Evolutionary conservation across 1,140 invertebrate genomes (phyloP).

Genomic region (Adoxophyes honmai): DNA sequence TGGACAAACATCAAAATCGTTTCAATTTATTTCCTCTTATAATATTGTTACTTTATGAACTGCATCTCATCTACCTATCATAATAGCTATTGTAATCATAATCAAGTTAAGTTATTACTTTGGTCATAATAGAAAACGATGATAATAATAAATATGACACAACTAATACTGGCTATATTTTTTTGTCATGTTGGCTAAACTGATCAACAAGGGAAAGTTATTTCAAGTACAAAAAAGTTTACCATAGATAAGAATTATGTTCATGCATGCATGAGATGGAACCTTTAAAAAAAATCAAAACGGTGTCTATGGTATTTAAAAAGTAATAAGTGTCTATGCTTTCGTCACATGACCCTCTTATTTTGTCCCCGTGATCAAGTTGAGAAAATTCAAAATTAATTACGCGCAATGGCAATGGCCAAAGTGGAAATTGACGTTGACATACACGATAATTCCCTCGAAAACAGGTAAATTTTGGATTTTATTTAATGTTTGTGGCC

Average conservation of each 20-base stretch:
- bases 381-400: slow-evolving; percentile 76
- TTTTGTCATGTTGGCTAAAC: not conserved
- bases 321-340: slow-evolving; percentile 39
- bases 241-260: too few species aligned
- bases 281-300: too few species aligned
- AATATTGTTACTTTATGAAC: too few species aligned
- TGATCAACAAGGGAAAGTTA: not conserved
- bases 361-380: slow-evolving; percentile 77
- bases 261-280: too few species aligned
- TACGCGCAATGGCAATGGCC: slow-evolving; percentile 69
- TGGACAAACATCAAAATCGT: too few species aligned
- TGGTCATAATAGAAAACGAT: too few species aligned
- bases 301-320: slow-evolving; percentile 7
- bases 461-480: slow-evolving; percentile 62
- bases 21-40: too few species aligned
- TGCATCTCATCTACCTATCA: too few species aligned
- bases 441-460: slow-evolving; percentile 68
- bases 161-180: not conserved
- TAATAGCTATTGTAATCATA: too few species aligned
- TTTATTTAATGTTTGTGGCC: slow-evolving; percentile 19
- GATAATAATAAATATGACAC: too few species aligned
- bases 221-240: too few species aligned
- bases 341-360: slow-evolving; percentile 75
- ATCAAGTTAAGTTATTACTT: too few species aligned
- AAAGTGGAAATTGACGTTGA: slow-evolving; percentile 70